Base-by-base conservation (phyloP, 2,888 invertebrate species). In the Holacanthella duospinosa region DNA sequence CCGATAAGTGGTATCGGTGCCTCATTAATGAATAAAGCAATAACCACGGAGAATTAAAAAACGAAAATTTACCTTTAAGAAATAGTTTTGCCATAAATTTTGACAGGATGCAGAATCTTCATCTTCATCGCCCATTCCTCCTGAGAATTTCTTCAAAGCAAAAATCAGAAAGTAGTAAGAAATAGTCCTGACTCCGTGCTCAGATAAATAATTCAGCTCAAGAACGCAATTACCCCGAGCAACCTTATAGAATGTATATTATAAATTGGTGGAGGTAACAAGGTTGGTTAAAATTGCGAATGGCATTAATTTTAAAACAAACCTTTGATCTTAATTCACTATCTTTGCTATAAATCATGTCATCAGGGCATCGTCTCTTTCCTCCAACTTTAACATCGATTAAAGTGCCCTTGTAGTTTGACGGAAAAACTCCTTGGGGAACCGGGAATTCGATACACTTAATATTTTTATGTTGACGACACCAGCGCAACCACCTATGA, bases 111-210 rank as follows among this genome's bases (percentile, higher is more conserved):
- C 67, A 54, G 75, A 74, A 60, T 75, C 70, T 60, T 79, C 78
- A 72, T 79, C 79, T 68, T 79, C 79, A 74, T 79, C 79, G 2
- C 79, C 79, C 60, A 78, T 74, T 1, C 79, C 78, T 21, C 79
- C 79, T 2, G 78, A 78, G 67, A 79, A 79, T 68, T 79, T 79
- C 62, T 76, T 77, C 64, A 79, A 72, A 0, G 78, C 79, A 70
- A 77, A 78, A 2, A 78, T 72, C 2, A 77, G 71, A 62, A 72
- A 71, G 29, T 67, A 26, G 74, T 65, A 74, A 66, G 3, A 68
- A 21, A 66, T 67, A 2, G 66, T 64, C 0, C 29, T 57, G n/a
- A 29, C 29, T n/a, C 65, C 69, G n/a, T 53, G 57, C 21, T 63
- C 63, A n/a, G 61, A 25, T 19, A 59, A 44, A 28, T 62, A 72